phyloP scores from a whole-genome alignment of 2,113 vertebrate genomes.

The Cranoglanis bouderius region DNA sequence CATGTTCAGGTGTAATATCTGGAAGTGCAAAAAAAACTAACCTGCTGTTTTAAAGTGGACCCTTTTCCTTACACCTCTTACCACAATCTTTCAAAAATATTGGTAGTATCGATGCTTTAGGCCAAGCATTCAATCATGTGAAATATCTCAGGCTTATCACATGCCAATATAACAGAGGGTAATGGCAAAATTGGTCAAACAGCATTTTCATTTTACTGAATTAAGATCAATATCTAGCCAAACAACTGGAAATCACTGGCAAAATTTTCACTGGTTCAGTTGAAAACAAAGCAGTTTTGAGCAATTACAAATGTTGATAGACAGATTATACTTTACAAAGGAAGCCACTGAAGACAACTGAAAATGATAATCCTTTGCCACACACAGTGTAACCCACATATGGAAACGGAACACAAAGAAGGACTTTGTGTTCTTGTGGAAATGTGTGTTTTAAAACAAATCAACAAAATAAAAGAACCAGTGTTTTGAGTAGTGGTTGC shows the following conservation, averaged over 20 bases:
- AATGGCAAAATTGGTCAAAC: background rate
- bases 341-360: background rate
- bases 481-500: conserved; percentile 51
- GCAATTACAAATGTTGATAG: background rate
- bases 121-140: background rate
- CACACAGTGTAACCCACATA: conserved; percentile 3
- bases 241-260: background rate
- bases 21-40: background rate
- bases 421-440: conserved; percentile 13
- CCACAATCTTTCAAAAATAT: background rate
- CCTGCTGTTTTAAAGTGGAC: background rate
- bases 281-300: background rate
- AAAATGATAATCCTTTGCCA: background rate
- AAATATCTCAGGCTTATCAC: background rate
- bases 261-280: background rate
- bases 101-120: background rate
- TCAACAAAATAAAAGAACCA: background rate
- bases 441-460: conserved; percentile 24
- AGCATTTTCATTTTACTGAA: background rate
- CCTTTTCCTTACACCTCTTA: background rate
- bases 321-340: background rate
- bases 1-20: conserved; percentile 29
- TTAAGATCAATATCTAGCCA: background rate
- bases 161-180: background rate
- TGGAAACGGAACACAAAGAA: conserved; percentile 22